A percentile compares a stretch with the other conserved stretches of the same genome.
Conservation (phyloP, 2,888 invertebrate genomes). For the Neoascia interrupta region DNA sequence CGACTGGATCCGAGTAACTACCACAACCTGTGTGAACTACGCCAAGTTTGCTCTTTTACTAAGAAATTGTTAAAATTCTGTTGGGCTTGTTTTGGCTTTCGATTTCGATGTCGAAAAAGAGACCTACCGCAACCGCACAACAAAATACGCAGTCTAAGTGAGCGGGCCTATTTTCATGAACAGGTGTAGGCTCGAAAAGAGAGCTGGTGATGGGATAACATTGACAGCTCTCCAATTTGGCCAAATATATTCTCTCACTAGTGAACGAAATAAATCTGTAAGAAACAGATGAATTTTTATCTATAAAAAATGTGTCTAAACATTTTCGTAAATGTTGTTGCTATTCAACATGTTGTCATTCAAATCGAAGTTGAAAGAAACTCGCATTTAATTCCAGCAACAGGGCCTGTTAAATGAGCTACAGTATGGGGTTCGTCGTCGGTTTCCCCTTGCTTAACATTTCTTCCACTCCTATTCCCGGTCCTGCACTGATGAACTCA, state of each 20-base stretch:
- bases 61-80: background rate
- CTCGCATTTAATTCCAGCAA: background rate
- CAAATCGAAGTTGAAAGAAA: too few species aligned
- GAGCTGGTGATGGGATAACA: background rate
- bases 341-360: background rate
- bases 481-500: too few species aligned
- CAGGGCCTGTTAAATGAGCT: conserved; percentile 30
- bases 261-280: too few species aligned
- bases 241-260: too few species aligned
- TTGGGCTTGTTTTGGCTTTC: background rate
- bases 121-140: conserved; percentile 53
- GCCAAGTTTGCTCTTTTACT: conserved; percentile 7
- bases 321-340: background rate
- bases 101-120: conserved; percentile 57
- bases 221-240: background rate
- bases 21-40: conserved; percentile 2
- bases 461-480: conserved; percentile 2
- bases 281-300: background rate
- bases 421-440: background rate
- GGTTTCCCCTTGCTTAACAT: conserved; percentile 1
- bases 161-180: conserved; percentile 19
- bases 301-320: background rate
- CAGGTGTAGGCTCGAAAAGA: conserved; percentile 11
- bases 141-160: conserved; percentile 24
- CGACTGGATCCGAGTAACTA: background rate